phyloP scores from a whole-genome alignment of 2,888 invertebrate genomes.

The Mythimna lalbum region DNA sequence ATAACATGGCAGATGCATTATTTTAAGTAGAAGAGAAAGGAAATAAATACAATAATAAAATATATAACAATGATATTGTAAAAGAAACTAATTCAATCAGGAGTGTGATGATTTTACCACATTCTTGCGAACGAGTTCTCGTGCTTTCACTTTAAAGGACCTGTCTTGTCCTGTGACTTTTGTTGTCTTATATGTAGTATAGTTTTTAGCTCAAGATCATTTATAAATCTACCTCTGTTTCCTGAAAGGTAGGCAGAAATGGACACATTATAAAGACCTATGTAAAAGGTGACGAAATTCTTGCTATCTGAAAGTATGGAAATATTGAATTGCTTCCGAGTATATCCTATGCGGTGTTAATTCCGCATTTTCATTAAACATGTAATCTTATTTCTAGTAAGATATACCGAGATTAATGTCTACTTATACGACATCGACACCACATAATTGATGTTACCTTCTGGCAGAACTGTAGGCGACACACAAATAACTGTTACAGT shows the following conservation, averaged over 20 bases:
- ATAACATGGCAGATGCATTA: no score
- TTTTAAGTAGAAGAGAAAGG: no score
- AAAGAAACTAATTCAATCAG: no score
- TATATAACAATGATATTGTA: no score
- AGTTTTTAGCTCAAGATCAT: no score
- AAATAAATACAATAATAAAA: no score
- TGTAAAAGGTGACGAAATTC: background rate
- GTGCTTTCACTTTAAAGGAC: no score
- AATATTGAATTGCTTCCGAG: background rate
- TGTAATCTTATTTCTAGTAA: background rate
- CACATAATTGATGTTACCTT: conserved; percentile 11
- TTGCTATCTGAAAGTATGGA: background rate
- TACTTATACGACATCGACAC: background rate
- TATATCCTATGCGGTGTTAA: background rate
- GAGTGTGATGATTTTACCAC: no score
- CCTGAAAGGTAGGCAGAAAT: background rate
- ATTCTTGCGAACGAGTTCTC: no score
- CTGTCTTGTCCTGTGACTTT: no score
- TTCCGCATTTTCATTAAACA: background rate
- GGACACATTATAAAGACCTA: background rate
- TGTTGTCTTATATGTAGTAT: no score
- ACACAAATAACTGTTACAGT: conserved; percentile 22
- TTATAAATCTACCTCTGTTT: background rate
- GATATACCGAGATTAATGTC: background rate
- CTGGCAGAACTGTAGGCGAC: conserved; percentile 9